Conservation (phyloP, 2,888 invertebrate genomes). For the Hydroisotoma schaefferi region DNA sequence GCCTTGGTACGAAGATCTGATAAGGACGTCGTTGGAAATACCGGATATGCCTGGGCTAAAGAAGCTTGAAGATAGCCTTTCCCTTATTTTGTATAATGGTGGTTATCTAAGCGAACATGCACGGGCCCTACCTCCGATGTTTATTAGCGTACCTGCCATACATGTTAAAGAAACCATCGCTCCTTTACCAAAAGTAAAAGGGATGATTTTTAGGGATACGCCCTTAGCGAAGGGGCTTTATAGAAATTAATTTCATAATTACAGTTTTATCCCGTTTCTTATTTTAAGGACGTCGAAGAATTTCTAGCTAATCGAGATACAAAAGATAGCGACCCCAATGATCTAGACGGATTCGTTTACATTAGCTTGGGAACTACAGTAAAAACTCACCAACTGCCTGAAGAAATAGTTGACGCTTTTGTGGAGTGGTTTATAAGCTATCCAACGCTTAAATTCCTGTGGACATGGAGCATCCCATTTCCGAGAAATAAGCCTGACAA, state of each 20-base stretch:
- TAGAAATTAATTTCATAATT: background rate
- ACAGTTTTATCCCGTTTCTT: background rate
- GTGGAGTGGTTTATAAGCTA: constrained; percentile 22
- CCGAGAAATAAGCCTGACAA: constrained; percentile 38
- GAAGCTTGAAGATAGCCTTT: background rate
- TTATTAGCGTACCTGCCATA: background rate
- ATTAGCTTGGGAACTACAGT: constrained; percentile 38
- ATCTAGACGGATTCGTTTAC: constrained; percentile 41
- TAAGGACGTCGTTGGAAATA: too few relatives aligned
- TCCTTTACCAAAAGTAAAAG: background rate
- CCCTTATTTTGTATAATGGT: background rate
- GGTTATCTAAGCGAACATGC: background rate
- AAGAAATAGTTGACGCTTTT: constrained; percentile 23
- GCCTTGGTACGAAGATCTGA: too few relatives aligned
- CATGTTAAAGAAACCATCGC: background rate
- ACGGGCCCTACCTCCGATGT: background rate
- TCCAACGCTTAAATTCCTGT: constrained; percentile 39
- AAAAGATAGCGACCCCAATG: too few relatives aligned
- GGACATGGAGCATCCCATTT: constrained; percentile 46
- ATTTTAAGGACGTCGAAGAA: background rate
- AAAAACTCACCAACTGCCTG: constrained; percentile 14
- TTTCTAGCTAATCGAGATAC: constrained; percentile 6
- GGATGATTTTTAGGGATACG: too few relatives aligned
- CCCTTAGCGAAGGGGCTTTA: too few relatives aligned
- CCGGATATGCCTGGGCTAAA: too few relatives aligned